These are phyloP conservation scores for Spinus olivaceus DNA, from an alignment of 2,797 vertebrate genomes.

Conservation along the genomic window DNA sequence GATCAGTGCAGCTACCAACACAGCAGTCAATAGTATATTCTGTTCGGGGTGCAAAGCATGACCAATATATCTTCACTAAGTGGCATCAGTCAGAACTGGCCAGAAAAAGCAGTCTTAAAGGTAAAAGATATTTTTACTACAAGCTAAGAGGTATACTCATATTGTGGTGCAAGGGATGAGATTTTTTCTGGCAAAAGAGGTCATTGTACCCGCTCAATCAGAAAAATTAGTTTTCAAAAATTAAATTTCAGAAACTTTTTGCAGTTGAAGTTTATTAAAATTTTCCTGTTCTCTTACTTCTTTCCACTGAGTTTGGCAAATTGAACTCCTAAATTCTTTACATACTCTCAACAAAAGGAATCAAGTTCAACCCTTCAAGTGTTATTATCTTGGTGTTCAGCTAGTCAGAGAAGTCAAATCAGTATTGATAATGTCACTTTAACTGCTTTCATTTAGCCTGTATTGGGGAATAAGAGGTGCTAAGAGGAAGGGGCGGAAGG, in stretches of 20 bases:
- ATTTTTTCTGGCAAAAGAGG: neutral
- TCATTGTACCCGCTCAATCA: neutral
- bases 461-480: neutral
- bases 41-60: neutral
- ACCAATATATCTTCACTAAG: rapidly evolving
- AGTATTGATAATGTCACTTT: neutral
- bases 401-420: neutral
- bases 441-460: neutral
- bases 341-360: neutral
- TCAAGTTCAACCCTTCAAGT: neutral
- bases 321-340: neutral
- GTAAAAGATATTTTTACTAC: neutral
- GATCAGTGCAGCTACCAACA: neutral
- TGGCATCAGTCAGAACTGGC: neutral
- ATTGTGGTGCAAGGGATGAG: neutral
- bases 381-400: neutral
- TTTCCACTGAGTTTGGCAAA: neutral
- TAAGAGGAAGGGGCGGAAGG: neutral
- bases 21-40: neutral
- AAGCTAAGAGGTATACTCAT: neutral
- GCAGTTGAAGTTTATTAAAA: rapidly evolving
- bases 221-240: neutral
- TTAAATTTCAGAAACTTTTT: neutral
- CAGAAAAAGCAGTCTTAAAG: neutral
- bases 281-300: neutral